phyloP scores from a whole-genome alignment of 2,797 vertebrate species.

The Esox lucius region DNA sequence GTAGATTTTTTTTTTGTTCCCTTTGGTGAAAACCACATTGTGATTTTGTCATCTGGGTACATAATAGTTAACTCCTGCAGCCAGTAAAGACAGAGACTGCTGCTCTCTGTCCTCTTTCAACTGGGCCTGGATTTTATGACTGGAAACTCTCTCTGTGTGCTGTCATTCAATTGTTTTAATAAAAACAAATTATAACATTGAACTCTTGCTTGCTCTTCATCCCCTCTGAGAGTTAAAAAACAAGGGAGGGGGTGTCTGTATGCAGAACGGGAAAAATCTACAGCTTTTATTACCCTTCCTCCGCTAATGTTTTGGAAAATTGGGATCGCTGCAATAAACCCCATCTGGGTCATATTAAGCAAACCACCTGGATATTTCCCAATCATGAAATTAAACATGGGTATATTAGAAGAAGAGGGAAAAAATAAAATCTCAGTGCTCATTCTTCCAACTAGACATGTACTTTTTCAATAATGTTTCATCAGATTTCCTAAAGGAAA shows the following conservation, averaged over 20 bases:
- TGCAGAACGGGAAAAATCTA: constrained; percentile 82
- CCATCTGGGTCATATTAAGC: constrained; percentile 82
- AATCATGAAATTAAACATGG: constrained; percentile 81
- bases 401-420: constrained; percentile 79
- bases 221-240: constrained; percentile 70
- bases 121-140: constrained; percentile 77
- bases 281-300: constrained; percentile 80
- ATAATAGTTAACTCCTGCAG: constrained; percentile 35
- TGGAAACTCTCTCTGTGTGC: constrained; percentile 79
- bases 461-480: constrained; percentile 63
- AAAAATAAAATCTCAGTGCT: constrained; percentile 55
- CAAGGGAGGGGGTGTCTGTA: constrained; percentile 64
- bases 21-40: constrained; percentile 7
- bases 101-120: constrained; percentile 76
- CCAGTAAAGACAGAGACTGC: constrained; percentile 72
- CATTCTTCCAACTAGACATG: constrained; percentile 38
- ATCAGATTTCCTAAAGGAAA: constrained; percentile 75
- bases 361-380: constrained; percentile 80
- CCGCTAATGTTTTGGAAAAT: constrained; percentile 78
- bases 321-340: constrained; percentile 67
- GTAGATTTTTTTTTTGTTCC: too few relatives aligned
- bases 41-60: too few relatives aligned
- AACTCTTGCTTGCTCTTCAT: constrained; percentile 76
- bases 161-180: constrained; percentile 82
- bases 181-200: constrained; percentile 86